Conservation (phyloP, 2,888 invertebrate genomes). For the Drosophila niveifrons region DNA sequence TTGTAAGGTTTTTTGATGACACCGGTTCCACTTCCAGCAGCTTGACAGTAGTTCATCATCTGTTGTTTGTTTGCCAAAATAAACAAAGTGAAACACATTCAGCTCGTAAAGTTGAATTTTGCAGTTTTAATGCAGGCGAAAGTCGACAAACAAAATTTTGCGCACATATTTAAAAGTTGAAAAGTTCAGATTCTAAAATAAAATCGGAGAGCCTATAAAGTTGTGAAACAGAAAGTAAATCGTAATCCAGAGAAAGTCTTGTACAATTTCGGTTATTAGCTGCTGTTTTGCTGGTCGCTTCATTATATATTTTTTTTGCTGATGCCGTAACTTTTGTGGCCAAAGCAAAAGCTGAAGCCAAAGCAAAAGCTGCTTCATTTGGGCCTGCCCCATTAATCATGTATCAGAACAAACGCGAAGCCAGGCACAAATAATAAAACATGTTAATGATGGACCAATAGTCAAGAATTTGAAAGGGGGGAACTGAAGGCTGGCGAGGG, state of each 20-base stretch:
- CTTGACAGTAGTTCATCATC: conserved; percentile 25
- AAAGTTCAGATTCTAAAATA: conserved; percentile 53
- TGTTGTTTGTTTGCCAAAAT: conserved; percentile 26
- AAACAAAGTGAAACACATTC: conserved; percentile 13
- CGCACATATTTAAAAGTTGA: not conserved
- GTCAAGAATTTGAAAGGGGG: not conserved
- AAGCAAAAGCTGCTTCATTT: conserved; percentile 5
- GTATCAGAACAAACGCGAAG: conserved; percentile 51
- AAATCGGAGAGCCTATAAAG: conserved; percentile 41
- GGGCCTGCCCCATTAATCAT: conserved; percentile 68
- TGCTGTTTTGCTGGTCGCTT: conserved; percentile 19
- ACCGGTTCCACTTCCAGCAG: conserved; percentile 46
- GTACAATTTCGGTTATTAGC: conserved; percentile 19
- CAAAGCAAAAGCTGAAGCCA: not conserved
- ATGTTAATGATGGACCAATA: conserved; percentile 62
- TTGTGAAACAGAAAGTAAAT: conserved; percentile 75
- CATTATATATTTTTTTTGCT: conserved; percentile 44
- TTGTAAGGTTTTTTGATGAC: conserved; percentile 42
- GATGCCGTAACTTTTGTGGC: conserved; percentile 63
- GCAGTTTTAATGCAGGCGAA: conserved; percentile 68
- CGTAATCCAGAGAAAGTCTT: conserved; percentile 73
- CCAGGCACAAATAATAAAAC: conserved; percentile 35
- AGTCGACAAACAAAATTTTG: conserved; percentile 52
- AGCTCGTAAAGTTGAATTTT: conserved; percentile 42
- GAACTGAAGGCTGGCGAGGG: not conserved